Evolutionary conservation across 2,888 invertebrate genomes (phyloP).

Genomic region (Spilarctia lutea): DNA sequence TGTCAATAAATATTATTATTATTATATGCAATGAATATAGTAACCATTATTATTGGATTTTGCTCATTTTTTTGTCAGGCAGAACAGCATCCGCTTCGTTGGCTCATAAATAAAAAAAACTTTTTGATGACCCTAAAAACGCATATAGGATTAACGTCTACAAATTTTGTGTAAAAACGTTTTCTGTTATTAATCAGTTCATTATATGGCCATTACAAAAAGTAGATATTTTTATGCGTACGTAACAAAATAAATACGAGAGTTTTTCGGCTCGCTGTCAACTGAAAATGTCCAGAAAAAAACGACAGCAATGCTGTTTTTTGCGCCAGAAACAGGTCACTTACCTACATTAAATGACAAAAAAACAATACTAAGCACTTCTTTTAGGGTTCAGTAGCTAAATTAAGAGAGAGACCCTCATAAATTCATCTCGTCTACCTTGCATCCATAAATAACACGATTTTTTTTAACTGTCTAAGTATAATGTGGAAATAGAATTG

Average conservation of each 20-base stretch:
- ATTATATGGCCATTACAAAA: neutral
- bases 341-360: constrained; percentile 1
- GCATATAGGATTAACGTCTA: neutral
- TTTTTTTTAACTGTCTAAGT: neutral
- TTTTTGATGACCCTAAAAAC: neutral
- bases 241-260: neutral
- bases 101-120: neutral
- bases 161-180: neutral
- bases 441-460: neutral
- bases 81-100: no score
- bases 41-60: no score
- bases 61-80: no score
- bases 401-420: neutral
- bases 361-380: neutral
- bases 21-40: no score
- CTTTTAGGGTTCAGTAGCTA: constrained; percentile 2
- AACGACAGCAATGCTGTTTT: neutral
- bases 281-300: neutral
- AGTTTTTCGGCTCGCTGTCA: constrained; percentile 1
- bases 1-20: no score
- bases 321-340: neutral
- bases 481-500: neutral
- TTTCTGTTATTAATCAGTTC: neutral
- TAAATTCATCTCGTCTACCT: neutral
- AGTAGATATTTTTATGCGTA: neutral